Percentiles rank a stretch among this genome's conserved stretches.
Evolutionary conservation across 35 echinoderm and acorn worm genomes (phyloP).

Genomic region (Apostichopus californicus): DNA sequence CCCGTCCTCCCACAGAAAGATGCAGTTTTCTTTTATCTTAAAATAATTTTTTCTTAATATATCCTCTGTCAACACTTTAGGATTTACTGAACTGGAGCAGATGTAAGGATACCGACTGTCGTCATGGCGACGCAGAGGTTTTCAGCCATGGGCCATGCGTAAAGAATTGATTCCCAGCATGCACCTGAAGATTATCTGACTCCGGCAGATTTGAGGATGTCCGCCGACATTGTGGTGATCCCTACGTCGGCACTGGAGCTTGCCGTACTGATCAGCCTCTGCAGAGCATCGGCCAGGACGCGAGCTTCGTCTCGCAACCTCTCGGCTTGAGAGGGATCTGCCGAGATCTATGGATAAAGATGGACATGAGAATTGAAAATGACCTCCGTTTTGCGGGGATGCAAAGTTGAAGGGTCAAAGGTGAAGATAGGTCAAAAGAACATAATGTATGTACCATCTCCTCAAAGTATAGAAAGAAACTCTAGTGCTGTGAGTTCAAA

Average conservation of each 20-base stretch:
- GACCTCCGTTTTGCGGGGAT: background rate
- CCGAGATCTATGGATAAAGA: constrained; percentile 60
- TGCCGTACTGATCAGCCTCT: constrained; percentile 66
- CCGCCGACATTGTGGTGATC: constrained; percentile 75
- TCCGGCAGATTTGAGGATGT: constrained; percentile 71
- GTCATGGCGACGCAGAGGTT: background rate
- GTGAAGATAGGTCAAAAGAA: too few relatives aligned
- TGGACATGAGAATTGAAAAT: background rate
- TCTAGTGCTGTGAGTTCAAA: too few relatives aligned
- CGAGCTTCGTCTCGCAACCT: constrained; percentile 57
- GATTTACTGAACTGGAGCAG: too few relatives aligned
- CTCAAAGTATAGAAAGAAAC: too few relatives aligned
- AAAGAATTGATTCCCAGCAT: background rate
- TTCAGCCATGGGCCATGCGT: background rate
- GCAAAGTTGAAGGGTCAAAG: too few relatives aligned
- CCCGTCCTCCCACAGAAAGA: too few relatives aligned
- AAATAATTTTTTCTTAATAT: too few relatives aligned
- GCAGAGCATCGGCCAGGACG: constrained; percentile 54
- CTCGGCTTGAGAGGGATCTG: constrained; percentile 69
- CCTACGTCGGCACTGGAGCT: constrained; percentile 86
- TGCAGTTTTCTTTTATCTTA: too few relatives aligned
- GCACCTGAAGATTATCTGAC: background rate
- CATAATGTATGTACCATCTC: too few relatives aligned
- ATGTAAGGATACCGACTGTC: too few relatives aligned
- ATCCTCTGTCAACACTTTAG: too few relatives aligned